phyloP scores from a whole-genome alignment of 2,113 vertebrate species.

The Columba livia region DNA sequence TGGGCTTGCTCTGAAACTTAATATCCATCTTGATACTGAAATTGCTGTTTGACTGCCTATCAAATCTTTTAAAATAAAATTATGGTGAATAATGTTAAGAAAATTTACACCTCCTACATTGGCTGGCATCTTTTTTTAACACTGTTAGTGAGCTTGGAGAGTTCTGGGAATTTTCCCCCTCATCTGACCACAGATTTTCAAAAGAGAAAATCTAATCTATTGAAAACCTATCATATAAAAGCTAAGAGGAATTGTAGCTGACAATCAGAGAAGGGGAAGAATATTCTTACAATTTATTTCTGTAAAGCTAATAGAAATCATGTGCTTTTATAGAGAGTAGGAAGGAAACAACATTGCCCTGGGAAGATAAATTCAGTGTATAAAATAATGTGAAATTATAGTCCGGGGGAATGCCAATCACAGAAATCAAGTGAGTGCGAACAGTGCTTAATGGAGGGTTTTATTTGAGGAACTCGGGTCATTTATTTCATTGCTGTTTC shows the following conservation, averaged over 20 bases:
- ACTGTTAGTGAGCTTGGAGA: slow-evolving; percentile 22
- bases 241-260: background rate
- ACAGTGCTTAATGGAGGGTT: slow-evolving; percentile 2
- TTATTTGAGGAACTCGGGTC: background rate
- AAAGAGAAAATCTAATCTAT: background rate
- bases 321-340: background rate
- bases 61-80: slow-evolving; percentile 61
- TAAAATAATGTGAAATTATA: slow-evolving; percentile 8
- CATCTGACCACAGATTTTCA: slow-evolving; percentile 50
- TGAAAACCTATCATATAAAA: slow-evolving; percentile 3
- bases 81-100: slow-evolving; percentile 33
- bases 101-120: slow-evolving; percentile 63
- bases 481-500: slow-evolving; percentile 32
- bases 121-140: slow-evolving; percentile 63
- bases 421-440: slow-evolving; percentile 9
- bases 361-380: slow-evolving; percentile 18
- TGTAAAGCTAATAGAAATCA: slow-evolving; percentile 1
- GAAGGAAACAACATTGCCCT: slow-evolving; percentile 23
- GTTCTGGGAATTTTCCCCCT: slow-evolving; percentile 37
- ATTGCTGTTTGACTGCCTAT: slow-evolving; percentile 48
- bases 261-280: background rate
- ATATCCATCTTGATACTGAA: slow-evolving; percentile 22
- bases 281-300: slow-evolving; percentile 18
- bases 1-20: slow-evolving; percentile 40
- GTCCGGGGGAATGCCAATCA: background rate